These are phyloP conservation scores for Crotalus horridus DNA, from an alignment of 2,113 vertebrate species.

Conservation along the genomic window DNA sequence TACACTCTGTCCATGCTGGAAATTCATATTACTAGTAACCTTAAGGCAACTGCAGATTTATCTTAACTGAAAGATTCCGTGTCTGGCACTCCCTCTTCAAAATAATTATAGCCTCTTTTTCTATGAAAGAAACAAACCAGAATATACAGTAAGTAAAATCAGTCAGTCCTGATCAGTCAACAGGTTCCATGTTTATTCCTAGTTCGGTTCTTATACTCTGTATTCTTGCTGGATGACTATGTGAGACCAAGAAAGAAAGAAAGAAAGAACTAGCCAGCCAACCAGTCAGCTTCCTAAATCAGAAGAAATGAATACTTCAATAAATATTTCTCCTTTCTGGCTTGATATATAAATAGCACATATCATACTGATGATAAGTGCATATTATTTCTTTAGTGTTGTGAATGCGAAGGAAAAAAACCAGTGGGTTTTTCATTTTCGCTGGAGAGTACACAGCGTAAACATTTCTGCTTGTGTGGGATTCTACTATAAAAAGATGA, in stretches of 20 bases:
- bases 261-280: not conserved
- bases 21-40: not conserved
- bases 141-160: not conserved
- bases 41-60: not conserved
- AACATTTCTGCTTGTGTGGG: slow-evolving; percentile 22
- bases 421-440: slow-evolving; percentile 18
- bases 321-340: slow-evolving; percentile 35
- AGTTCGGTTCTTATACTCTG: not conserved
- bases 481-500: not conserved
- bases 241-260: slow-evolving; percentile 56
- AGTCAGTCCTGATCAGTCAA: not conserved
- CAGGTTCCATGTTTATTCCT: not conserved
- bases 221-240: slow-evolving; percentile 22
- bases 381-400: slow-evolving; percentile 55
- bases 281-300: slow-evolving; percentile 21
- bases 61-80: not conserved
- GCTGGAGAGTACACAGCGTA: slow-evolving; percentile 22
- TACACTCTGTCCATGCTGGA: not conserved
- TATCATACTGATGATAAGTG: slow-evolving; percentile 40
- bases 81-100: not conserved
- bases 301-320: not conserved
- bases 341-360: slow-evolving; percentile 46
- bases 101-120: not conserved
- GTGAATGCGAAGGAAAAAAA: slow-evolving; percentile 1
- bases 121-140: not conserved